These are phyloP conservation scores for Drosophila murphyi DNA, from an alignment of 1,140 invertebrate genomes.

Conservation along the genomic window DNA sequence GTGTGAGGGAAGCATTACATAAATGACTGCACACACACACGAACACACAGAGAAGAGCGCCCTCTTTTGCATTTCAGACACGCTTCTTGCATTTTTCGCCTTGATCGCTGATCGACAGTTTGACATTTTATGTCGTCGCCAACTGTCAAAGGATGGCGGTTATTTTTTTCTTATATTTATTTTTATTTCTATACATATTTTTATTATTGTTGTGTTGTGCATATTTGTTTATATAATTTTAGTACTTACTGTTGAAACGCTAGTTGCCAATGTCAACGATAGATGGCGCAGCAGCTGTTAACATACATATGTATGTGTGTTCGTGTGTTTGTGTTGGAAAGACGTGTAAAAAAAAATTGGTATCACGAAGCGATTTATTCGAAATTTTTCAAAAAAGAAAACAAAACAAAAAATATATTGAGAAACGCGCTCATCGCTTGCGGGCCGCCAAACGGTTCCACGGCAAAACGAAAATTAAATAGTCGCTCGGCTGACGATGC, in stretches of 20 bases:
- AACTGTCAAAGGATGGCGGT: constrained; percentile 72
- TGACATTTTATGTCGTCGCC: constrained; percentile 80
- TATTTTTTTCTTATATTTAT: constrained; percentile 53
- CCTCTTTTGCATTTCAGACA: constrained; percentile 72
- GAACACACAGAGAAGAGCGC: constrained; percentile 30
- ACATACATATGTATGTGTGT: background rate
- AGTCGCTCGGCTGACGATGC: constrained; percentile 54
- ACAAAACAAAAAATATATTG: background rate
- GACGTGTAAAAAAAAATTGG: constrained; percentile 42
- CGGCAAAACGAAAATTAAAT: constrained; percentile 79
- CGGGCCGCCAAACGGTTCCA: constrained; percentile 64
- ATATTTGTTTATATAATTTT: constrained; percentile 29
- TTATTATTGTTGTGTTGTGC: constrained; percentile 16
- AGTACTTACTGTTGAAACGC: constrained; percentile 38
- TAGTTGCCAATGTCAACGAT: constrained; percentile 28
- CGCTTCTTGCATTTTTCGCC: constrained; percentile 81
- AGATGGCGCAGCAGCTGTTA: constrained; percentile 54
- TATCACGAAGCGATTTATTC: constrained; percentile 52
- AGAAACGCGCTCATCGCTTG: constrained; percentile 37
- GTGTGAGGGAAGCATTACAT: constrained; percentile 56
- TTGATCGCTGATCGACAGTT: constrained; percentile 81
- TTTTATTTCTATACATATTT: background rate
- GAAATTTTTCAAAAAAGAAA: constrained; percentile 27
- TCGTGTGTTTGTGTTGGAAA: background rate
- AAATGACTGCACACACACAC: constrained; percentile 55